These are phyloP conservation scores for Drosophila prolongata DNA, from an alignment of 2,888 invertebrate genomes.

Conservation along the genomic window DNA sequence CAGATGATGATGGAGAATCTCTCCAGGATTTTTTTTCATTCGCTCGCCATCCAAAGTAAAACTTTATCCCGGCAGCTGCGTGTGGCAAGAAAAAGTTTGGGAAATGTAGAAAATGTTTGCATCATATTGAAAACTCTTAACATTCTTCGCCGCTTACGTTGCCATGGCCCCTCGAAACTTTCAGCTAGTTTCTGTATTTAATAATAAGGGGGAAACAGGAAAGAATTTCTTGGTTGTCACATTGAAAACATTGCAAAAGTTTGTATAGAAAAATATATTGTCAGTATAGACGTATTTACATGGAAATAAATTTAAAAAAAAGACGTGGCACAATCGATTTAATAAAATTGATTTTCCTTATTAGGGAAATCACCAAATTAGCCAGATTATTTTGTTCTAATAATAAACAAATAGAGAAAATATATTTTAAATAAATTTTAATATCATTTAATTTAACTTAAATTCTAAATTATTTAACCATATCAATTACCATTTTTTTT, in stretches of 20 bases:
- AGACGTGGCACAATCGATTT: no score
- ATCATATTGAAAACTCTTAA: constrained; percentile 52
- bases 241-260: background rate
- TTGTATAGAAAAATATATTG: background rate
- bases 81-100: constrained; percentile 45
- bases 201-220: constrained; percentile 1
- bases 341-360: no score
- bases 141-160: constrained; percentile 32
- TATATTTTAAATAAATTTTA: no score
- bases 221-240: constrained; percentile 7
- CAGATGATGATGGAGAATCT: constrained; percentile 35
- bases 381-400: no score
- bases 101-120: constrained; percentile 50
- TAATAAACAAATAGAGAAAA: no score
- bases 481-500: no score
- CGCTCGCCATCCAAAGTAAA: constrained; percentile 15
- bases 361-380: no score
- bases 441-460: no score
- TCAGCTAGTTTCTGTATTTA: constrained; percentile 22
- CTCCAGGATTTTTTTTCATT: constrained; percentile 9
- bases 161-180: constrained; percentile 16
- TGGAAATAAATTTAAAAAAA: background rate
- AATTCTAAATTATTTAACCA: no score
- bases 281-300: background rate
- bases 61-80: constrained; percentile 47